Base-by-base conservation (phyloP, 2,113 vertebrate species). In the Nyctereutes procyonoides region DNA sequence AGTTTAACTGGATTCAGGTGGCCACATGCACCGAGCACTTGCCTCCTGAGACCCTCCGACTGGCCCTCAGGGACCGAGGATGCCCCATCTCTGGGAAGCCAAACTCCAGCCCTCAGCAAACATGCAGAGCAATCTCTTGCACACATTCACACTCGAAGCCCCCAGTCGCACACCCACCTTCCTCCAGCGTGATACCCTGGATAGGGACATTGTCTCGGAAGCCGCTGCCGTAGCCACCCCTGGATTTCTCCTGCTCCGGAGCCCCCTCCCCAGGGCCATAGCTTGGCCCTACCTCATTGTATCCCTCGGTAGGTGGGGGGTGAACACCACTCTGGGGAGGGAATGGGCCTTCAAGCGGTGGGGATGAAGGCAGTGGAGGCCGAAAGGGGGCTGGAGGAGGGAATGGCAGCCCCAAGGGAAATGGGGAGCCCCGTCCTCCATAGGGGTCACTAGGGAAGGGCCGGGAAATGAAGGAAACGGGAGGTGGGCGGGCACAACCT, bases 171-270 rank as follows among this genome's bases (percentile, higher is more conserved):
- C 92, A 98, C 98, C 97, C 96, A 99, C 98, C 98, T 98, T 99
- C 98, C 97, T 99, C 98, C 98, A 99, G 94, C 65, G 98, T 99
- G 98, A 99, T 98, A 63, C 98, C 98, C 93, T 98, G 98, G 98
- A 98, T 98, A 82, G 98, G 98, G 69, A 98, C 96, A 83, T 97
- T 98, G 86, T 98, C 98, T 96, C 97, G 97, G 97, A 99, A 98
- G 97, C 97, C 48, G 73, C 97, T 82, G 97, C 95, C 20, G 94
- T 97, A 98, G 93, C 98, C 95, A 82, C 98, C 97, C 62, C 97
- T 97, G 87, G 98, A 91, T 87, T 98, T 98, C 97, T 98, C 98
- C 97, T 98, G 98, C 93, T 98, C 98, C 85, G 97, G 94, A 80
- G 97, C 86, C 95, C 91, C 98, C 96, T 98, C 97, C 95, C 97